Conservation (phyloP, 2,113 vertebrate species). For the Mungos mungo region DNA sequence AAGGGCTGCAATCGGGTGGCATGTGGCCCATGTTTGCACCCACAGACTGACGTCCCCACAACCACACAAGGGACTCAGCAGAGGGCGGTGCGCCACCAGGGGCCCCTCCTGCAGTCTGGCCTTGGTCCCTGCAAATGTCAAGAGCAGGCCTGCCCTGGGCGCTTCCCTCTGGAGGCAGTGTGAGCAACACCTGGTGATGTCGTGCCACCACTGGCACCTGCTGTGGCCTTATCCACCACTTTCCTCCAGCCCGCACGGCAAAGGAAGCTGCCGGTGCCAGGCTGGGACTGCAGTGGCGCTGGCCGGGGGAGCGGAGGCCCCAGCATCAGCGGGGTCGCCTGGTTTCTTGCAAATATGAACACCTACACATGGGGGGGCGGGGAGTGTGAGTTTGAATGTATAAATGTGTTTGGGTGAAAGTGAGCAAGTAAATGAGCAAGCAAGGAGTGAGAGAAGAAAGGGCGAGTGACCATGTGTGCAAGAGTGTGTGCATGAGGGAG, state of each 20-base stretch:
- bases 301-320: neutral
- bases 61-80: neutral
- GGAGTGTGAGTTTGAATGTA: neutral
- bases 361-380: neutral
- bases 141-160: neutral
- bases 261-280: neutral
- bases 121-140: neutral
- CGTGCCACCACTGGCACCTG: neutral
- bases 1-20: neutral
- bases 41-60: neutral
- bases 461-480: neutral
- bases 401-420: conserved; percentile 45
- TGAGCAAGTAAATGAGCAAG: neutral
- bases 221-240: too few species aligned
- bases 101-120: neutral
- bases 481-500: neutral
- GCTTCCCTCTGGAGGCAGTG: neutral
- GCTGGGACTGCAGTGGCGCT: neutral
- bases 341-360: conserved; percentile 42
- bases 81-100: rapidly evolving
- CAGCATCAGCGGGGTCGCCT: neutral
- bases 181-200: neutral
- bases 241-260: neutral
- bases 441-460: neutral
- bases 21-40: neutral